Conservation (phyloP, 2,797 vertebrate genomes). For the Lagocephalus sceleratus region DNA sequence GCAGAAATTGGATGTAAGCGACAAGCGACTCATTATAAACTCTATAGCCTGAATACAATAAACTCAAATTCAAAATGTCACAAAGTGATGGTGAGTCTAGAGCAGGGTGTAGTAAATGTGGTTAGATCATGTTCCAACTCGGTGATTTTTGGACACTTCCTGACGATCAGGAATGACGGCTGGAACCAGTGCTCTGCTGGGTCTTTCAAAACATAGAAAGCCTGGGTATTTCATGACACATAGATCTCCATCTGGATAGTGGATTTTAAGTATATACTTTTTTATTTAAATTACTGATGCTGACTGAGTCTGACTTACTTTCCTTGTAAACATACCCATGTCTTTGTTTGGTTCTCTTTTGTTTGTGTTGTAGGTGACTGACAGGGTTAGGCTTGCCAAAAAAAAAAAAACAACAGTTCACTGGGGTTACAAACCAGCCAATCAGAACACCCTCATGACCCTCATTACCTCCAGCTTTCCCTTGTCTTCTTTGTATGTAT, state of each 20-base stretch:
- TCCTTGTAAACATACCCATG: constrained; percentile 9
- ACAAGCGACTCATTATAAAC: not conserved
- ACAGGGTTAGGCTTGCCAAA: constrained; percentile 32
- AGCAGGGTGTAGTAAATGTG: not conserved
- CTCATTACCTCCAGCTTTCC: constrained; percentile 47
- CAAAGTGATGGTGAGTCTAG: not conserved
- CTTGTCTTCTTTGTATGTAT: constrained; percentile 28
- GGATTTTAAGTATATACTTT: too few species aligned
- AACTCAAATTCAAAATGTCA: not conserved
- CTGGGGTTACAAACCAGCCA: constrained; percentile 52
- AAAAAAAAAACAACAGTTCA: constrained; percentile 43
- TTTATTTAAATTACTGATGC: too few species aligned
- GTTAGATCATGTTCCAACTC: not conserved
- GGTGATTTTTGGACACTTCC: not conserved
- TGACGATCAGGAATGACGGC: too few species aligned
- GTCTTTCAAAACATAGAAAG: too few species aligned
- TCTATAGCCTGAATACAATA: not conserved
- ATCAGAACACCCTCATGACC: constrained; percentile 56
- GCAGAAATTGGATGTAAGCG: too few species aligned
- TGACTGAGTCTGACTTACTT: constrained; percentile 4
- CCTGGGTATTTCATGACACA: too few species aligned
- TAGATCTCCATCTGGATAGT: too few species aligned
- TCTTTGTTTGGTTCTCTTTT: constrained; percentile 22
- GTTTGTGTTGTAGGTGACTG: constrained; percentile 36
- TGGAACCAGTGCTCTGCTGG: too few species aligned